Percentiles rank a stretch among this genome's conserved stretches.
phyloP scores from a whole-genome alignment of 2,113 vertebrate genomes.

The Chaenogobius annularis region DNA sequence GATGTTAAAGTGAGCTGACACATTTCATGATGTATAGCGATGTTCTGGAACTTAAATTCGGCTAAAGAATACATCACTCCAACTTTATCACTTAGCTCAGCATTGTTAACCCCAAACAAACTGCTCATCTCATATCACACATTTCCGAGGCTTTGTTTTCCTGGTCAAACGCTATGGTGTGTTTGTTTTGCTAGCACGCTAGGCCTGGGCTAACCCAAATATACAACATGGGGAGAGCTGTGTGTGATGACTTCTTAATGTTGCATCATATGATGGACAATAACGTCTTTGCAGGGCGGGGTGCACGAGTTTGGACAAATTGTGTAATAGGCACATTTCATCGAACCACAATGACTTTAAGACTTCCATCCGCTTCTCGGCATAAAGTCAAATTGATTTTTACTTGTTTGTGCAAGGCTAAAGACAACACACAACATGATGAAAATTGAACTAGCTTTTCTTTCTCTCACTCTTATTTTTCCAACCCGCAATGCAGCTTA shows the following conservation, averaged over 20 bases:
- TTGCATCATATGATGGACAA: conserved; percentile 59
- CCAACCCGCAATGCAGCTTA: not conserved
- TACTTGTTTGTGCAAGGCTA: conserved; percentile 27
- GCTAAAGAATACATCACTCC: conserved; percentile 15
- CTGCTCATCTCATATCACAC: conserved; percentile 44
- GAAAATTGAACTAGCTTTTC: conserved; percentile 7
- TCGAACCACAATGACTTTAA: conserved; percentile 44
- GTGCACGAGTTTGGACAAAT: conserved; percentile 21
- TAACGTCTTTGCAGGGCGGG: conserved; percentile 45
- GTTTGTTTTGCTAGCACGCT: conserved; percentile 63
- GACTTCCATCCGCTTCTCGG: conserved; percentile 8
- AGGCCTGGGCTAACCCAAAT: conserved; percentile 46
- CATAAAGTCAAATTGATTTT: conserved; percentile 13
- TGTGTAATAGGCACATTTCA: conserved; percentile 54
- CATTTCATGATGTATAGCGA: too few species aligned
- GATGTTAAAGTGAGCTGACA: too few species aligned
- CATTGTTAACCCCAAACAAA: conserved; percentile 52
- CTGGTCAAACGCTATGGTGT: conserved; percentile 35
- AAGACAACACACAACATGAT: conserved; percentile 14
- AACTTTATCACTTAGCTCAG: not conserved
- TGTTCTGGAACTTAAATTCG: not conserved
- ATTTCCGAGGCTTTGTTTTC: conserved; percentile 41
- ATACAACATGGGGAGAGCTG: conserved; percentile 45
- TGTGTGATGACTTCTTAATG: conserved; percentile 58
- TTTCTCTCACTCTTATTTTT: too few species aligned